Evolutionary conservation across 2,797 vertebrate genomes (phyloP), one percentile per base, ranked within the genome.

Genomic region (Coilia nasus): DNA sequence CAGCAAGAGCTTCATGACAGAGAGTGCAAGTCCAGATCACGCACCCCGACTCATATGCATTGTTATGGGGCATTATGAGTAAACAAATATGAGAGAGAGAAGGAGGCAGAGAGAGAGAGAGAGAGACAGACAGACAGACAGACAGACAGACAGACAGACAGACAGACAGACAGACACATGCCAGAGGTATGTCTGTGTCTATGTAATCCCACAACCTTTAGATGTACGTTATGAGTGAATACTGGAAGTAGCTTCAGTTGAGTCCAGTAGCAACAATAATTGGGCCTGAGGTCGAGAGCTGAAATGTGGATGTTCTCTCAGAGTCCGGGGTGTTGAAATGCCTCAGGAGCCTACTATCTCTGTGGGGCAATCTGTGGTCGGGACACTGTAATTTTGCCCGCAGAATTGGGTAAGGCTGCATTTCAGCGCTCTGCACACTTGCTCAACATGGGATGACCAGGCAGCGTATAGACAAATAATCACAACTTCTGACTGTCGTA

Each of bases 341-440:
- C 90, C 89, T 21, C 15, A 44, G 71, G 6, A 41, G 15, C 31
- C 31, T 78, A 15, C 90, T 56, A 78, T 88, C 85, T 62, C 80
- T 93, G 93, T 96, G 95, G 94, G 91, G 96, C 87, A 96, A 96
- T 96, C 87, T 95, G 94, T 93, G 95, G 95, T 94, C 92, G 94
- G 86, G 93, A 92, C 92, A 93, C 94, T 96, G 96, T 94, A 92
- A 96, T 78, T 93, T 93, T 90, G 91, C 92, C 92, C 91, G 89
- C 94, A 94, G 89, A 91, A 90, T 96, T 93, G 95, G 93, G 95
- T 95, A 96, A 96, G 92, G 92, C 59, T 44, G 91, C 91, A 88
- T 95, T 95, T 95, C 92, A 94, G 92, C 93, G 88, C 86, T 90
- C 93, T 88, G 87, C 85, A 85, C 64, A 86, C 67, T 96, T 95